Evolutionary conservation across 2,113 vertebrate genomes (phyloP), one percentile per base, ranked within the genome.

Genomic region (Chamaea fasciata): DNA sequence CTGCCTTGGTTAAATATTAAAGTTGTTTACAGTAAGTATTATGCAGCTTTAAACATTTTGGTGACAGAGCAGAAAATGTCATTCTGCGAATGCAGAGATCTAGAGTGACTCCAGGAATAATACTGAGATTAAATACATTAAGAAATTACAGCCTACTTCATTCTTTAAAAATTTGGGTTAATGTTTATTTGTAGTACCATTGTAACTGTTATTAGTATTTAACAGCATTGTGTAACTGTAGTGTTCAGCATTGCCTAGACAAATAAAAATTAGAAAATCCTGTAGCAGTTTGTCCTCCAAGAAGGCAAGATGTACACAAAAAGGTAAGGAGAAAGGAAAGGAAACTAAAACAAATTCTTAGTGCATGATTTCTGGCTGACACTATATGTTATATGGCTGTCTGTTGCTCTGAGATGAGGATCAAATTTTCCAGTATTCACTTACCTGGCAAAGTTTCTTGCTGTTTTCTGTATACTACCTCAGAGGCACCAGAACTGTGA

Each of bases 1-100:
- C 98, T 98, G 85, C 99, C 99, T 56, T 99, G 99, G 99, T 97
- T 96, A 84, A 98, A 98, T 87, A 97, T 99, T 97, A 99, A 99
- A 98, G 98, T 98, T 97, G 99, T 99, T 81, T 99, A 99, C 86
- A 98, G 99, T 99, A 97, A 98, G 99, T 98, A 95, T 91, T 85
- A 41, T 46, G 33, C 68, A 59, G 46, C 42, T 90, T 89, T 91
- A 68, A 90, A 76, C 7, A 52, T 92, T 79, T 92, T 91, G 79
- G 57, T 87, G n/a, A 57, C 41, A 69, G 52, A 80, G 39, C 63
- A 86, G 65, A 90, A 92, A 76, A 70, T 64, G 41, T 64, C 6
- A 21, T 93, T 92, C 57, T 91, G 59, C 13, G 15, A 83, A 42
- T 50, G 27, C 60, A 56, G 42, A 68, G n/a, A 70, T 73, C 16